A percentile compares a stretch with the other conserved stretches of the same genome.
phyloP scores from a whole-genome alignment of 2,888 invertebrate genomes.

The Apodemia mormo region DNA sequence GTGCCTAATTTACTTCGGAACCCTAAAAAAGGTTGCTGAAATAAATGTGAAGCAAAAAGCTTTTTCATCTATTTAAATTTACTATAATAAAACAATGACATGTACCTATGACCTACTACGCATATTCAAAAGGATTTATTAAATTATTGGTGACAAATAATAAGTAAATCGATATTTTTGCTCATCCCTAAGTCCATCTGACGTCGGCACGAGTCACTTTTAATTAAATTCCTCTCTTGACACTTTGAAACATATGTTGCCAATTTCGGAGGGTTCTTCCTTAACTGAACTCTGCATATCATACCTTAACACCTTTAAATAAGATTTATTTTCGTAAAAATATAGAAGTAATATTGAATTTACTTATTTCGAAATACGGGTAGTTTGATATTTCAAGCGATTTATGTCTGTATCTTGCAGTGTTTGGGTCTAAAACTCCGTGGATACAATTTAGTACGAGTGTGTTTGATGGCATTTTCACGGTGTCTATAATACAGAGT shows the following conservation, averaged over 20 bases:
- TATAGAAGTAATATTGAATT: slow-evolving; percentile 16
- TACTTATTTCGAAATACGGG: slow-evolving; percentile 13
- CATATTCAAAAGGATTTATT: too few species aligned
- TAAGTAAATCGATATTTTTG: not conserved
- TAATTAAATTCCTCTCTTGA: slow-evolving; percentile 83
- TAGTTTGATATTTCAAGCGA: not conserved
- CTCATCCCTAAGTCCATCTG: slow-evolving; percentile 46
- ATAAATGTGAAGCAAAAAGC: too few species aligned
- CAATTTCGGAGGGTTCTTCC: slow-evolving; percentile 49
- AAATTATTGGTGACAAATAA: too few species aligned
- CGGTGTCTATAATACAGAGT: slow-evolving; percentile 39
- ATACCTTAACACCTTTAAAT: slow-evolving; percentile 37
- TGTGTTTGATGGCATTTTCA: slow-evolving; percentile 41
- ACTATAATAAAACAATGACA: too few species aligned
- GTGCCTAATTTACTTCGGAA: too few species aligned
- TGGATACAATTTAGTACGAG: slow-evolving; percentile 23
- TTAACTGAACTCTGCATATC: slow-evolving; percentile 11
- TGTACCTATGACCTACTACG: too few species aligned
- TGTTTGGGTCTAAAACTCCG: slow-evolving; percentile 34
- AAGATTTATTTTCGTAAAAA: slow-evolving; percentile 37
- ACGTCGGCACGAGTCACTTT: slow-evolving; percentile 70
- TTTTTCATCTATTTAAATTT: too few species aligned
- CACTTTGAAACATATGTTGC: slow-evolving; percentile 76
- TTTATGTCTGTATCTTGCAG: not conserved
- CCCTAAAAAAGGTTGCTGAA: too few species aligned